phyloP scores from a whole-genome alignment of 2,113 vertebrate species.

The Eulacestoma nigropectus region DNA sequence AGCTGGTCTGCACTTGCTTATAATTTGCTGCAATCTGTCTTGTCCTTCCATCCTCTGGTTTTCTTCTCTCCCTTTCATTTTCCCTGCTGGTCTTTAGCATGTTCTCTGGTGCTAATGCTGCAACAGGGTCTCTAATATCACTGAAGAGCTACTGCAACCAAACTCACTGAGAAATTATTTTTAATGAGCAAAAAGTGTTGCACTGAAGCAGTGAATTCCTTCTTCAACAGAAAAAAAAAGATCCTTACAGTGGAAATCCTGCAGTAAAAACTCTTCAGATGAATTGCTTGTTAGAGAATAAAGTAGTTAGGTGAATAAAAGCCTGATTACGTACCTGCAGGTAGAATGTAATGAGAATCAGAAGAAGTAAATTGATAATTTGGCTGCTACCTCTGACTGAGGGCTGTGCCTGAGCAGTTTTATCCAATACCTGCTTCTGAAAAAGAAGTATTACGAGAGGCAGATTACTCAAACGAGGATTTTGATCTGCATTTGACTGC shows the following conservation, averaged over 20 bases:
- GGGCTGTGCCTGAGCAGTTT: neutral
- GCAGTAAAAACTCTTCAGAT: constrained; percentile 58
- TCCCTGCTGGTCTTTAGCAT: neutral
- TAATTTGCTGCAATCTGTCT: constrained; percentile 58
- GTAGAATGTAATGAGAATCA: constrained; percentile 47
- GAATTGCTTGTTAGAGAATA: constrained; percentile 68
- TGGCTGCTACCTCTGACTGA: neutral
- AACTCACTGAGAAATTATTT: constrained; percentile 16
- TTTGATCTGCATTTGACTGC: neutral
- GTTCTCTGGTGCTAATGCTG: neutral
- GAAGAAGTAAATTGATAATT: constrained; percentile 61
- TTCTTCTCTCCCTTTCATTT: constrained; percentile 6
- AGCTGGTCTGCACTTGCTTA: constrained; percentile 24
- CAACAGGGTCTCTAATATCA: neutral
- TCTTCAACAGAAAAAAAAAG: neutral
- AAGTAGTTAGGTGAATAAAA: constrained; percentile 71
- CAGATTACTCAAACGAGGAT: neutral
- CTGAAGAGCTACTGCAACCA: neutral
- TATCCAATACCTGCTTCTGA: constrained; percentile 7
- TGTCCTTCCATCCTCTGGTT: constrained; percentile 7
- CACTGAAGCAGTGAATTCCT: neutral
- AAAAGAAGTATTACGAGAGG: neutral
- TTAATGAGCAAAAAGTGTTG: constrained; percentile 34
- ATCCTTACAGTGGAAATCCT: constrained; percentile 27
- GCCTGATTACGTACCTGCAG: constrained; percentile 63